phyloP scores from a whole-genome alignment of 2,797 vertebrate genomes.

The Neomorphus geoffroyi region DNA sequence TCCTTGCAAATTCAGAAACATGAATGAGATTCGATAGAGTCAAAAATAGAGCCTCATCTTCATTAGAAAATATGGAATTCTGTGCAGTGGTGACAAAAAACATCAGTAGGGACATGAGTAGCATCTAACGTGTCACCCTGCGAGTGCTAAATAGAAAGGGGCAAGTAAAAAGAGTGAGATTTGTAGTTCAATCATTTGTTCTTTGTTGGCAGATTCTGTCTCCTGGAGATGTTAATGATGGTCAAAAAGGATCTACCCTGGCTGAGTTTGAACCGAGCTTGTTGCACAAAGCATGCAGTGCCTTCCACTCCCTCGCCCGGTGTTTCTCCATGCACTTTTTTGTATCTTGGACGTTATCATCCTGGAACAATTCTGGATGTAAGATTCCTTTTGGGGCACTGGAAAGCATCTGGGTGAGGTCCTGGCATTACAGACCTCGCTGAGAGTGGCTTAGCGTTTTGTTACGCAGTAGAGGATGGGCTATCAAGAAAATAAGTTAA shows the following conservation, averaged over 20 bases:
- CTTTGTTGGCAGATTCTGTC: background rate
- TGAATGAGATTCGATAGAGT: background rate
- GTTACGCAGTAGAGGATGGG: background rate
- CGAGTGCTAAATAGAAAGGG: background rate
- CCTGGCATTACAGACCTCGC: background rate
- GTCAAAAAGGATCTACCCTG: background rate
- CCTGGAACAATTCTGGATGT: background rate
- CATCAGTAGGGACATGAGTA: rapidly evolving
- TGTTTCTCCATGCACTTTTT: background rate
- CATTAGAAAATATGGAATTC: background rate
- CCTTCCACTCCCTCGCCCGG: background rate
- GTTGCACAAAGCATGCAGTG: background rate
- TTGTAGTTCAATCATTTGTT: background rate
- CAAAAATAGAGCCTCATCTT: background rate
- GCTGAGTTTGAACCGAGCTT: background rate
- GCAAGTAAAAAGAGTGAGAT: rapidly evolving
- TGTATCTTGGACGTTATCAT: background rate
- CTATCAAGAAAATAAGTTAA: background rate
- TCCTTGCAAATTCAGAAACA: background rate
- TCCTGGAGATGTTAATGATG: background rate
- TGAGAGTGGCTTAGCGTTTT: background rate
- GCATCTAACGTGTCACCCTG: background rate
- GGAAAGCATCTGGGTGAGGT: background rate
- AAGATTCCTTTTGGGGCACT: background rate
- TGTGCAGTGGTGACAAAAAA: background rate